Conservation (phyloP, 2,888 invertebrate species). For the Orgyia antiqua region DNA sequence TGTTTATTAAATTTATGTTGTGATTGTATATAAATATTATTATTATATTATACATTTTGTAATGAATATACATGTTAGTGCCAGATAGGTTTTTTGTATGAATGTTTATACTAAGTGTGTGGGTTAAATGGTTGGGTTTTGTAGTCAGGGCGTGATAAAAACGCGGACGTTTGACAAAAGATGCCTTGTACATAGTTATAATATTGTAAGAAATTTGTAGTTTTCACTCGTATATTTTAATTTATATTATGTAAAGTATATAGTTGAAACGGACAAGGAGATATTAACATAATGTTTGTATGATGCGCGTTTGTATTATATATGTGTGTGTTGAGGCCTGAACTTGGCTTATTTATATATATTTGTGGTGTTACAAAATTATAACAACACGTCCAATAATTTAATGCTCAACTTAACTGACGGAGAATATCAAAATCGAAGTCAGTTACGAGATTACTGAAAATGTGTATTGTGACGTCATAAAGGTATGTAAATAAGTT, state of each 20-base stretch:
- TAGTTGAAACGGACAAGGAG: conserved; percentile 61
- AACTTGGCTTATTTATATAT: too few species aligned
- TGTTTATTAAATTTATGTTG: conserved; percentile 75
- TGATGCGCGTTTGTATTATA: conserved; percentile 32
- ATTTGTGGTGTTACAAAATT: too few species aligned
- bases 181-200: conserved; percentile 76
- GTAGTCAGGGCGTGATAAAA: conserved; percentile 7
- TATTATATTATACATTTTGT: conserved; percentile 73
- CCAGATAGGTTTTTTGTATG: conserved; percentile 74
- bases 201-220: conserved; percentile 68
- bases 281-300: conserved; percentile 49
- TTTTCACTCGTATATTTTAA: conserved; percentile 74
- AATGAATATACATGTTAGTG: conserved; percentile 76
- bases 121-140: too few species aligned
- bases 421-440: too few species aligned
- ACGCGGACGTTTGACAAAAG: conserved; percentile 36
- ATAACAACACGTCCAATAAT: too few species aligned
- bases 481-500: too few species aligned
- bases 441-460: too few species aligned
- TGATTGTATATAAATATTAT: conserved; percentile 73
- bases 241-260: conserved; percentile 70
- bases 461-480: too few species aligned
- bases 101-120: conserved; percentile 51
- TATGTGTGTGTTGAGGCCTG: conserved; percentile 42
- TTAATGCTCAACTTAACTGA: too few species aligned